A percentile compares a stretch with the other conserved stretches of the same genome.
Evolutionary conservation across 2,888 invertebrate species (phyloP).

Genomic region (Ceraclea dissimilis): DNA sequence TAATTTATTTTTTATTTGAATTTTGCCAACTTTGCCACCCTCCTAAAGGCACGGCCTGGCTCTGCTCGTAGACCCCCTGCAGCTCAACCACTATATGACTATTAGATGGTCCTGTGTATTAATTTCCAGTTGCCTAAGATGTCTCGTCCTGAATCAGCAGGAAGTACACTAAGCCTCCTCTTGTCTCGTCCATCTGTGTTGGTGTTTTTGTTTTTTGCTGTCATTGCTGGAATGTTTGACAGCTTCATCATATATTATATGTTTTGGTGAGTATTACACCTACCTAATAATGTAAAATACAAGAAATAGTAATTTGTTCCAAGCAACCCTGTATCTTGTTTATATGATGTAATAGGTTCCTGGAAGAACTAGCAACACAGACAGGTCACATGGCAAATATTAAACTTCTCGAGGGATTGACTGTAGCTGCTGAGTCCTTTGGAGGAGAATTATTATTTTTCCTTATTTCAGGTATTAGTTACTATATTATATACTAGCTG

Average conservation of each 20-base stretch:
- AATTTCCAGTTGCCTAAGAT: slow-evolving; percentile 57
- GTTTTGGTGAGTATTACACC: slow-evolving; percentile 61
- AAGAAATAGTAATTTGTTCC: neutral
- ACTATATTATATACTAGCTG: too few species aligned
- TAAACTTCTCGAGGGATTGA: slow-evolving; percentile 71
- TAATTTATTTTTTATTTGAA: too few species aligned
- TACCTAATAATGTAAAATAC: too few species aligned
- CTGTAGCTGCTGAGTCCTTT: slow-evolving; percentile 71
- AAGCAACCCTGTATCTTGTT: neutral
- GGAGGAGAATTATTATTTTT: slow-evolving; percentile 75
- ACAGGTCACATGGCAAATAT: slow-evolving; percentile 57
- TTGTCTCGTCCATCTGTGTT: slow-evolving; percentile 57
- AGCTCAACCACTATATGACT: too few species aligned
- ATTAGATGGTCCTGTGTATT: too few species aligned
- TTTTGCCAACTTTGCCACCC: too few species aligned
- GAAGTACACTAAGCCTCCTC: slow-evolving; percentile 56
- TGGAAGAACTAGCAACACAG: slow-evolving; percentile 64
- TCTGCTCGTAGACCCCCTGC: too few species aligned
- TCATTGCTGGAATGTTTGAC: slow-evolving; percentile 69
- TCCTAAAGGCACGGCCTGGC: too few species aligned
- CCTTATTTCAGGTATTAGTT: slow-evolving; percentile 54
- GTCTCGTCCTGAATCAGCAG: slow-evolving; percentile 58
- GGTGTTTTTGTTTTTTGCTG: slow-evolving; percentile 64
- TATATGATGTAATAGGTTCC: slow-evolving; percentile 47
- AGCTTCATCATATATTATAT: slow-evolving; percentile 76